These are phyloP conservation scores for Neoascia interrupta DNA, from an alignment of 2,888 invertebrate genomes.

Conservation along the genomic window DNA sequence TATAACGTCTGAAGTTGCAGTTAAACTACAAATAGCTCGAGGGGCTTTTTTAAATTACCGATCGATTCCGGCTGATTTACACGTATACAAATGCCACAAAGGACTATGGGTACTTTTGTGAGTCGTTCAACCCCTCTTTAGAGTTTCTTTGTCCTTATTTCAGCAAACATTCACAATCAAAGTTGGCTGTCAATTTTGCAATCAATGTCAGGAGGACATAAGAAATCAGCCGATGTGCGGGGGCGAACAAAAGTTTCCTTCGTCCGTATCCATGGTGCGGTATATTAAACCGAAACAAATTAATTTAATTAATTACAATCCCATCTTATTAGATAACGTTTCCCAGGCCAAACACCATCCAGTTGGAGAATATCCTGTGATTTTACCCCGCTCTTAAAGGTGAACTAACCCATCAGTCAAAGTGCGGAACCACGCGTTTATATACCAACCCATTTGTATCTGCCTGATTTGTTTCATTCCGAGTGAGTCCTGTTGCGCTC, in stretches of 20 bases:
- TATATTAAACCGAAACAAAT: slow-evolving; percentile 78
- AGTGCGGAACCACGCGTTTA: slow-evolving; percentile 37
- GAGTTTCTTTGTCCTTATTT: too few relatives aligned
- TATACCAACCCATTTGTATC: slow-evolving; percentile 59
- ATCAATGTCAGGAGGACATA: slow-evolving; percentile 36
- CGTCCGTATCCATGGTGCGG: too few relatives aligned
- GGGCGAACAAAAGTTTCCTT: neutral
- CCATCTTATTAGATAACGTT: slow-evolving; percentile 78
- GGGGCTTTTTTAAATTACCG: slow-evolving; percentile 38
- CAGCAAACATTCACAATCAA: slow-evolving; percentile 6
- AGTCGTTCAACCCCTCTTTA: too few relatives aligned
- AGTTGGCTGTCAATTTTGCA: slow-evolving; percentile 26
- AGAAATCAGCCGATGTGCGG: too few relatives aligned
- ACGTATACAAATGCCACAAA: too few relatives aligned
- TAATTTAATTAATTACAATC: slow-evolving; percentile 80
- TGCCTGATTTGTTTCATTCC: slow-evolving; percentile 55
- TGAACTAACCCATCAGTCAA: slow-evolving; percentile 56
- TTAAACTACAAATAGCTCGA: neutral
- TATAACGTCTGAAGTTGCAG: slow-evolving; percentile 21
- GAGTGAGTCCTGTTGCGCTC: slow-evolving; percentile 57
- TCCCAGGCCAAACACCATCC: slow-evolving; percentile 10
- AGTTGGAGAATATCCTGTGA: too few relatives aligned
- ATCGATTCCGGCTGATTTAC: slow-evolving; percentile 37
- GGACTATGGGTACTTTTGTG: neutral
- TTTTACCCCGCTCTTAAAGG: slow-evolving; percentile 31